Percentiles rank a stretch among this genome's conserved stretches.
These are phyloP conservation scores for Telenomus remus DNA, from an alignment of 1,140 invertebrate species.

Conservation along the genomic window DNA sequence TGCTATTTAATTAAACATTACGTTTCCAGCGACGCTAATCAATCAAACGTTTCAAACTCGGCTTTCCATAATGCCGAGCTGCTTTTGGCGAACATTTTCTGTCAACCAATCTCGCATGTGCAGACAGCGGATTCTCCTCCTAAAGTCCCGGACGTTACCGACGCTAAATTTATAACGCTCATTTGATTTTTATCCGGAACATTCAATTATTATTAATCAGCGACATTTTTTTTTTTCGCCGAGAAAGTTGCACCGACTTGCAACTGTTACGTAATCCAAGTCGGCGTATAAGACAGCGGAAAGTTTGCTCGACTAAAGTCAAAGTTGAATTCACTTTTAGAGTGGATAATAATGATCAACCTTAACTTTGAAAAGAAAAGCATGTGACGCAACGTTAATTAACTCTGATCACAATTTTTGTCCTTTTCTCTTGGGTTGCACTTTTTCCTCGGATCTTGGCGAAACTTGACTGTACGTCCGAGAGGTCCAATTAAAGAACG, in stretches of 20 bases:
- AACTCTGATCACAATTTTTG: not conserved
- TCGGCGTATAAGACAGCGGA: constrained; percentile 3
- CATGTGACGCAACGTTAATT: constrained; percentile 11
- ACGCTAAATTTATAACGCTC: no score
- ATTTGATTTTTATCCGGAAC: no score
- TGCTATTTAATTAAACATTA: no score
- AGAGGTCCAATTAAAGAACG: constrained; percentile 69
- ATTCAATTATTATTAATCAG: not conserved
- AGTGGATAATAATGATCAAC: constrained; percentile 31
- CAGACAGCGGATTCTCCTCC: no score
- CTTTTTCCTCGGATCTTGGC: not conserved
- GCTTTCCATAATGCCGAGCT: no score
- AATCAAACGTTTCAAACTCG: no score
- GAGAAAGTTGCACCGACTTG: constrained; percentile 5
- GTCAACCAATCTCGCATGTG: no score
- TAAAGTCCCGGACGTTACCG: no score
- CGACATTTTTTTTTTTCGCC: not conserved
- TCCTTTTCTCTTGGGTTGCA: no score
- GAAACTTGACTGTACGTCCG: constrained; percentile 6
- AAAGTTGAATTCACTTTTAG: constrained; percentile 31
- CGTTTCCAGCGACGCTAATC: no score
- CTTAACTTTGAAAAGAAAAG: constrained; percentile 37
- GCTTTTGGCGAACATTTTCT: no score
- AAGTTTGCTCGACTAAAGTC: constrained; percentile 29
- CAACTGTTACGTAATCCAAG: not conserved